These are phyloP conservation scores for Odontomachus brunneus DNA, from an alignment of 1,140 invertebrate species.

Conservation along the genomic window DNA sequence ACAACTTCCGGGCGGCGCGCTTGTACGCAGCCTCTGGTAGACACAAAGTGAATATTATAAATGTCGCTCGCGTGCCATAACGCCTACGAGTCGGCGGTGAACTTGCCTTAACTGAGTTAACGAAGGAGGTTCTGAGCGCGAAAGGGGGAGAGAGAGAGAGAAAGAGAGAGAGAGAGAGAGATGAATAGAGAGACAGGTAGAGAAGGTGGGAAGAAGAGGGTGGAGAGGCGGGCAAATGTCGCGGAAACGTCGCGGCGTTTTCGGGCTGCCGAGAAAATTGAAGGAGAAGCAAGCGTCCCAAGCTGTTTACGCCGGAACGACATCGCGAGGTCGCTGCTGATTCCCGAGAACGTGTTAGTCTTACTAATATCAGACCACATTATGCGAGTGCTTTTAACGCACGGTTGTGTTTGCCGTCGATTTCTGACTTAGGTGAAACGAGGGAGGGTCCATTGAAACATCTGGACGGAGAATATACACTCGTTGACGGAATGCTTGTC, in stretches of 20 bases:
- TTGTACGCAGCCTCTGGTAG: conserved; percentile 54
- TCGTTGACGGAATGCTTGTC: no score
- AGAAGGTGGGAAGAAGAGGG: background rate
- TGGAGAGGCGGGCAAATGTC: conserved; percentile 40
- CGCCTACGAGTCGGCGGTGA: conserved; percentile 58
- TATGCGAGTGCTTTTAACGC: background rate
- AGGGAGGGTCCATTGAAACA: no score
- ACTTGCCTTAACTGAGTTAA: conserved; percentile 72
- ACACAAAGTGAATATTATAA: conserved; percentile 75
- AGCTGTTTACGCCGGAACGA: conserved; percentile 41
- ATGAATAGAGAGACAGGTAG: background rate
- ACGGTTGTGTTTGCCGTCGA: background rate
- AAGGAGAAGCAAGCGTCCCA: conserved; percentile 34
- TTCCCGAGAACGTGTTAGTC: conserved; percentile 18
- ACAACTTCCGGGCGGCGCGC: conserved; percentile 64
- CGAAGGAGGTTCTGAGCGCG: conserved; percentile 42
- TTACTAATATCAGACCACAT: conserved; percentile 25
- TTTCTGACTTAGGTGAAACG: background rate
- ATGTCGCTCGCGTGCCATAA: conserved; percentile 72
- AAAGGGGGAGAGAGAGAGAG: conserved; percentile 24
- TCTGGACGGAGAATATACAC: no score
- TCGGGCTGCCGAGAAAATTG: conserved; percentile 47
- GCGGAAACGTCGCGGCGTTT: conserved; percentile 48
- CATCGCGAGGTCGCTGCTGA: conserved; percentile 9
- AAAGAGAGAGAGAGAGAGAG: conserved; percentile 16